Conservation (phyloP, 2,797 vertebrate genomes). For the Crenichthys baileyi region DNA sequence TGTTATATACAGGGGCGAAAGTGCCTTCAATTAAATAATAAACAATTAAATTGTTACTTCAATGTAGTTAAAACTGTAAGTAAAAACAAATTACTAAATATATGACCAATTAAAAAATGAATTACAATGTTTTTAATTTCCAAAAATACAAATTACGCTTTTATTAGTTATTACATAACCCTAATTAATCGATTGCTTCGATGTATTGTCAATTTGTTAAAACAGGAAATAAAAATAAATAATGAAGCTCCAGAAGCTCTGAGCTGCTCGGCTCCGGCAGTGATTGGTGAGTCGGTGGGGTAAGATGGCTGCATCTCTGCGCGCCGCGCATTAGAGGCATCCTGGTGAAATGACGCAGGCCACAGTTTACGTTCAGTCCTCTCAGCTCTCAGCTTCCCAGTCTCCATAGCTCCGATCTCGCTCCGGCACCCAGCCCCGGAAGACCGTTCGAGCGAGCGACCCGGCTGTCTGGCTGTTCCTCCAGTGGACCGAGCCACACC, state of each 20-base stretch:
- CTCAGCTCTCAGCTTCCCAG: conserved; percentile 64
- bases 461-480: conserved; percentile 19
- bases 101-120: neutral
- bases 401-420: conserved; percentile 74
- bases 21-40: neutral
- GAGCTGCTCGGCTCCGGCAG: conserved; percentile 26
- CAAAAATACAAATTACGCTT: neutral
- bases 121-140: neutral
- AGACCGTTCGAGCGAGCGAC: conserved; percentile 53
- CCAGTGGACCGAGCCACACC: conserved; percentile 78
- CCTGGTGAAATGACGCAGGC: conserved; percentile 80
- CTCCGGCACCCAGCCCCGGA: conserved; percentile 68
- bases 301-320: conserved; percentile 81
- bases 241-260: neutral
- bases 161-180: neutral
- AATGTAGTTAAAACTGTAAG: neutral
- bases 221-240: neutral
- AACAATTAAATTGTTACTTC: neutral
- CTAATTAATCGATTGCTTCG: neutral
- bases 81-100: too few relatives aligned
- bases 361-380: conserved; percentile 72
- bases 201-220: neutral
- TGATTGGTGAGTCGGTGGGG: conserved; percentile 56
- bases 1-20: neutral
- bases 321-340: conserved; percentile 65